Base-by-base conservation (phyloP, 2,888 invertebrate genomes). In the Limnephilus rhombicus region DNA sequence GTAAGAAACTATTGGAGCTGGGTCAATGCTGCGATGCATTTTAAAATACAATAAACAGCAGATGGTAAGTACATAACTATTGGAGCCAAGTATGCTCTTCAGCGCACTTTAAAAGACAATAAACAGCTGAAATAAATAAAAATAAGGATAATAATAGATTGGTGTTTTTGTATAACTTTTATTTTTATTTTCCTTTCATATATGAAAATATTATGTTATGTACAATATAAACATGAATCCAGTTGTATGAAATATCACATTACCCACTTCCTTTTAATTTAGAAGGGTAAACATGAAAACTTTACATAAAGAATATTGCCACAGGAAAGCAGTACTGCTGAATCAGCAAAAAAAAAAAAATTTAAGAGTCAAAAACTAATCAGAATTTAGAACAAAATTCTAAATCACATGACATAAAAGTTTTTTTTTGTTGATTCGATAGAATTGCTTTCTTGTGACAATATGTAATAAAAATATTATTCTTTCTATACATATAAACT, bases 121-220 rank as follows among this genome's bases (percentile, higher is more conserved):
- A 49, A 49, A 49, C 13, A 49, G 13, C 45, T 49, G 45, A 49
- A 18, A 0, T 18, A 53, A 24, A 18, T 24, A 18, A 49, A 49
- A 18, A 68, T n/a, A 7, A 68, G 24, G 68, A 24, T 24, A 68
- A 68, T 68, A 68, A 68, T 68, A 68, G n/a, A 68, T n/a, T 68
- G 1, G 18, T 68, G 68, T 68, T 68, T 68, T 68, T 68, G 68
- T 68, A 68, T 68, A 68, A 24, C 68, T 68, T 68, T 68, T 68
- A 68, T 89, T 91, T 93, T 92, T 90, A 92, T 89, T 93, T 92
- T 92, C 49, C 90, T 88, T 92, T 93, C 87, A 86, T 90, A 92
- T 91, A 92, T 85, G 83, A 93, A 93, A 92, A 93, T 93, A 93
- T 89, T 93, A 93, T 89, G 88, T 91, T 93, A 93, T 93, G 89